phyloP scores from a whole-genome alignment of 2,797 vertebrate genomes.

The Xiphophorus birchmanni region DNA sequence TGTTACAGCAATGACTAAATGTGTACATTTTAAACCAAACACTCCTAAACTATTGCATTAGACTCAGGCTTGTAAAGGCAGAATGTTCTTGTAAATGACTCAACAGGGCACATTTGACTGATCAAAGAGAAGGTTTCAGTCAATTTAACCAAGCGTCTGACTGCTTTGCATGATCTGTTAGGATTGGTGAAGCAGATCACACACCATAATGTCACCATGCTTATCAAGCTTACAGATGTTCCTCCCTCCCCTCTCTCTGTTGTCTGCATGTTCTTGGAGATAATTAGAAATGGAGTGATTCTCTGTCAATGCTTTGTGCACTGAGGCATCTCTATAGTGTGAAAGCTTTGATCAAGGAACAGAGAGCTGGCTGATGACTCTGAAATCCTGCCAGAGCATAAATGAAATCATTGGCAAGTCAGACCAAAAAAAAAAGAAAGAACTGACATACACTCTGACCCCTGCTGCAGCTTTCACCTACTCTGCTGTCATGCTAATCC shows the following conservation, averaged over 20 bases:
- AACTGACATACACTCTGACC: conserved; percentile 41
- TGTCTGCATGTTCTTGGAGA: conserved; percentile 30
- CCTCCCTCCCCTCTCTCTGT: conserved; percentile 17
- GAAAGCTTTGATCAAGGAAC: conserved; percentile 65
- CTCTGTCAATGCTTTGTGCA: conserved; percentile 25
- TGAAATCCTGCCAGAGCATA: conserved; percentile 51
- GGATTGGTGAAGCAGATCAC: conserved; percentile 45
- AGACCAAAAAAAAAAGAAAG: conserved; percentile 22
- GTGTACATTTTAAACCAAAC: conserved; percentile 3
- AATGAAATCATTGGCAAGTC: conserved; percentile 48
- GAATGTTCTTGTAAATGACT: conserved; percentile 37
- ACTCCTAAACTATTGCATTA: background rate
- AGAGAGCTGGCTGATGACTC: conserved; percentile 43
- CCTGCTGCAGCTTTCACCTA: conserved; percentile 26
- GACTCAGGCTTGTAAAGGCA: background rate
- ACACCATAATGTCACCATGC: conserved; percentile 24
- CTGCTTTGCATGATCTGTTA: conserved; percentile 35
- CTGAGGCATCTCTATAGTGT: conserved; percentile 32
- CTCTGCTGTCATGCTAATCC: conserved; percentile 50
- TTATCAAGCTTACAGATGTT: conserved; percentile 29
- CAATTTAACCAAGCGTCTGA: conserved; percentile 34
- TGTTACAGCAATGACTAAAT: conserved; percentile 26
- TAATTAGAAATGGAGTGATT: conserved; percentile 63
- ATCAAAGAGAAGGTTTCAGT: conserved; percentile 53
- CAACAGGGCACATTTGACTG: conserved; percentile 19